A percentile compares a stretch with the other conserved stretches of the same genome.
Conservation (phyloP, 2,888 invertebrate genomes). For the Cistogaster globosa region DNA sequence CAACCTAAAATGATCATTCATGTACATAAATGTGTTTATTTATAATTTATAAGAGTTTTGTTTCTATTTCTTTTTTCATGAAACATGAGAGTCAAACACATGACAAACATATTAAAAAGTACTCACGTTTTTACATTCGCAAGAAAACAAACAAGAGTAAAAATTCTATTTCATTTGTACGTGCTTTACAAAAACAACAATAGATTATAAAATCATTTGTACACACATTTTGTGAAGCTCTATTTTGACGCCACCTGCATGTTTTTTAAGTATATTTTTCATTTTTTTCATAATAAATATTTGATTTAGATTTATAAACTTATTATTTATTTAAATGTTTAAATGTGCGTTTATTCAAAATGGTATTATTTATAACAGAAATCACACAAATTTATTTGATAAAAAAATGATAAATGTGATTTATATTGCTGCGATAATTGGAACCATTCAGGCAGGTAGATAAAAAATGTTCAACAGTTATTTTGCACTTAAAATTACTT, state of each 20-base stretch:
- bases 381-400: conserved; percentile 36
- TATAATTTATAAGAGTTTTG: background rate
- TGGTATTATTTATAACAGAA: conserved; percentile 24
- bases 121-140: background rate
- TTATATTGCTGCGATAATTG: conserved; percentile 66
- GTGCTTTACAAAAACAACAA: conserved; percentile 3
- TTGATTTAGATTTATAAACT: conserved; percentile 18
- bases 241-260: conserved; percentile 2
- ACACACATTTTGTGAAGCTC: background rate
- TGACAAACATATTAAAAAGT: background rate
- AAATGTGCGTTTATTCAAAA: conserved; percentile 23
- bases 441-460: conserved; percentile 57
- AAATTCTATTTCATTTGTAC: background rate
- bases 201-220: background rate
- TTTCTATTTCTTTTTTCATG: conserved; percentile 48
- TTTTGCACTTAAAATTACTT: no score
- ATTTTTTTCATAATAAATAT: background rate
- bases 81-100: conserved; percentile 17
- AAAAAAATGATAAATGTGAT: conserved; percentile 61
- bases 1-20: no score
- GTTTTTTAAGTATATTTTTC: background rate
- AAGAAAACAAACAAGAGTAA: no score
- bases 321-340: conserved; percentile 11
- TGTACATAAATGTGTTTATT: no score
- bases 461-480: conserved; percentile 25